Evolutionary conservation across 2,888 invertebrate species (phyloP), one percentile per base, ranked within the genome.

Genomic region (Yponomeuta sedellus): DNA sequence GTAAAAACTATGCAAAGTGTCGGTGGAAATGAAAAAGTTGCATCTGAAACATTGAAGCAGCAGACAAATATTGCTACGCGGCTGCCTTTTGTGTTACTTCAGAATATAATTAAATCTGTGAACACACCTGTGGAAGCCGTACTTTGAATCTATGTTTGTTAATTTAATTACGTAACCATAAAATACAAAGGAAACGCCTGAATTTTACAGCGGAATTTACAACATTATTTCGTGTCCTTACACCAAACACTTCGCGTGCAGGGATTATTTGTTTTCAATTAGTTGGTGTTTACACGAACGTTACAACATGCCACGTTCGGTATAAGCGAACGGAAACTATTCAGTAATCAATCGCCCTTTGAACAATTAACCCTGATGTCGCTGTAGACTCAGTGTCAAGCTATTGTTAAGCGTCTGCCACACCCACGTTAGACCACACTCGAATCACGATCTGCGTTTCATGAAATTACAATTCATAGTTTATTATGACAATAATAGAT

Each of bases 231-330:
- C 44, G 16, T 52, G 44, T 16, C 16, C 12, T 16, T 52, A 34
- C 44, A 16, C n/a, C n/a, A 16, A 58, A 28, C 28, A n/a, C 3
- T 25, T 40, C 44, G 64, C 19, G 56, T 40, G 11, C 16, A 58
- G 52, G 19, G 34, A 34, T 22, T 28, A 28, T 28, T n/a, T n/a
- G 28, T 34, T 16, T 10, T 56, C 22, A 16, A 57, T 22, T 19
- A 34, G 25, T 16, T 64, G 64, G 67, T 67, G 10, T 34, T 34
- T 6, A 34, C 34, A 34, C 34, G 34, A 34, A 34, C 8, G 34
- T 28, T 28, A 61, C 22, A 58, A 34, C 67, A 67, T 64, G 67
- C 67, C 22, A 67, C 56, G 22, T 11, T 52, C 44, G 5, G n/a
- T 25, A n/a, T 40, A 64, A 40, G 22, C 64, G 61, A 61, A 64